Percentiles rank a stretch among this genome's conserved stretches.
These are phyloP conservation scores for Clytia hemisphaerica DNA, from an alignment of 30 jellyfish, hydroid and myxozoan species.

Conservation along the genomic window DNA sequence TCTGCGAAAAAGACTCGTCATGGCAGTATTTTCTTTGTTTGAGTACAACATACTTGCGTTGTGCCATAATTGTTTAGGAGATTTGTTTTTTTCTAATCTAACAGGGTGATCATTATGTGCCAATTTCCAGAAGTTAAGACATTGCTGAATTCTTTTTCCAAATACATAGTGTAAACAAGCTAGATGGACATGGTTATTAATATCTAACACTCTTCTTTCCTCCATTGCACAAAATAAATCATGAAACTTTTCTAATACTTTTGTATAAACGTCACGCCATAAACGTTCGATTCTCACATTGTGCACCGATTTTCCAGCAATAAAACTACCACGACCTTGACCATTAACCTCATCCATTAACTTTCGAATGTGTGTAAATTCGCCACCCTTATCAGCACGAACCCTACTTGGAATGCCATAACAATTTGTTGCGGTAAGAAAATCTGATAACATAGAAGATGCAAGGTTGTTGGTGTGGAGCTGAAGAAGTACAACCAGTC, in stretches of 20 bases:
- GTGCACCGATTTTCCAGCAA: slow-evolving; percentile 32
- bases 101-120: slow-evolving; percentile 29
- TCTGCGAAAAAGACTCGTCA: slow-evolving; percentile 8
- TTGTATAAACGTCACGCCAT: slow-evolving; percentile 27
- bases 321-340: slow-evolving; percentile 22
- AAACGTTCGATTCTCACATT: slow-evolving; percentile 14
- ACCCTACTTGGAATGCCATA: slow-evolving; percentile 24
- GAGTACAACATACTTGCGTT: slow-evolving; percentile 1
- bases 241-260: slow-evolving; percentile 21
- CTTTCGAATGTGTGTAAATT: slow-evolving; percentile 1
- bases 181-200: slow-evolving; percentile 4
- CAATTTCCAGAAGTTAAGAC: slow-evolving; percentile 8
- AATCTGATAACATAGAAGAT: slow-evolving; percentile 1
- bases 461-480: slow-evolving; percentile 17
- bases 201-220: slow-evolving; percentile 6
- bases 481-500: slow-evolving; percentile 1
- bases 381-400: slow-evolving; percentile 17
- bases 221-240: slow-evolving; percentile 18
- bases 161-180: slow-evolving; percentile 18
- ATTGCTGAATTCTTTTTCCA: neutral
- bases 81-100: slow-evolving; percentile 10
- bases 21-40: slow-evolving; percentile 7
- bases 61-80: slow-evolving; percentile 27
- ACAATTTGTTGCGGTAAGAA: neutral
- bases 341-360: slow-evolving; percentile 24